Evolutionary conservation across 2,797 vertebrate genomes (phyloP), one percentile per base, ranked within the genome.

Genomic region (Smutsia gigantea): DNA sequence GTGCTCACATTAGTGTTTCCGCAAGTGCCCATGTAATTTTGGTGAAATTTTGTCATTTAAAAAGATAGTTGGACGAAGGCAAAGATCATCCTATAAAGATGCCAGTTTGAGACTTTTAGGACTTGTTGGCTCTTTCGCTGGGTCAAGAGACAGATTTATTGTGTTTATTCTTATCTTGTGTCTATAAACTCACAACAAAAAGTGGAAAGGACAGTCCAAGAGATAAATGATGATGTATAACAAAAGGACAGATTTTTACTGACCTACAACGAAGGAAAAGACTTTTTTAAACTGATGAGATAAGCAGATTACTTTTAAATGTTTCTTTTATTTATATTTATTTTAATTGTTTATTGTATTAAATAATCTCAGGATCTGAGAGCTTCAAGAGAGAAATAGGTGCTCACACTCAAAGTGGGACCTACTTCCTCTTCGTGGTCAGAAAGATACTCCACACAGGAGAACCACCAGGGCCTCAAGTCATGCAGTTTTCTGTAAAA

Each of bases 161-260:
- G 2, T 17, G 29, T 51, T 31, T 63, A 15, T 91, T 63, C 13
- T 91, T 71, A 78, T 34, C 55, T 84, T 95, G 59, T 25, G 25
- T 89, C 64, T 89, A 92, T 39, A 86, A 94, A 94, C 14, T 81
- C 23, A 51, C 37, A 90, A 59, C 7, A 86, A n/a, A 42, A 81
- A 46, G 11, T 51, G 4, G 12, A 66, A 88, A 89, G 14, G 18
- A 57, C 21, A 91, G 39, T 61, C 18, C 29, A 55, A 72, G 34
- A 72, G 6, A 82, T 64, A 74, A 74, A n/a, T 59, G 27, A 49
- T 81, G 46, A 53, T 87, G 13, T 92, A 1, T 61, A 49, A 25
- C 59, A 25, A 71, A 93, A 51, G 1, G 17, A 68, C 1, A 68
- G 2, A 25, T 59, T 74, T 74, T 87, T 87, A 71, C 13, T 49